Evolutionary conservation across 1,140 invertebrate genomes (phyloP), one percentile per base, ranked within the genome.

Genomic region (Neodiprion virginianus): DNA sequence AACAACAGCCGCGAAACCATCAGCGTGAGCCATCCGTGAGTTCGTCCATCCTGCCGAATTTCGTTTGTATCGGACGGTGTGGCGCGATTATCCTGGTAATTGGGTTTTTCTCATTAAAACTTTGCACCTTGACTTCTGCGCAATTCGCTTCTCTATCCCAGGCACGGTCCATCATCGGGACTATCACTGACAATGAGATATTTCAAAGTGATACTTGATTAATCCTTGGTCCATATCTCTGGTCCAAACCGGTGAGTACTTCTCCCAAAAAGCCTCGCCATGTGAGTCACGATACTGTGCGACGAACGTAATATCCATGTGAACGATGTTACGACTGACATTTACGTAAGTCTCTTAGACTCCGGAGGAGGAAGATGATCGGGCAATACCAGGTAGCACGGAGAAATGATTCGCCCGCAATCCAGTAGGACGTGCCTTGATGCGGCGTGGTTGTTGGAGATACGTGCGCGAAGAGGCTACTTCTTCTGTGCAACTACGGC

Each of bases 391-490:
- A 61, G 53, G 53, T 61, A 61, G 53, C 53, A 61, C 53, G 72
- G 69, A 68, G 61, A 74, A 73, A 74, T 77, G 68, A 75, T 78
- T 77, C 77, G 78, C 83, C 80, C 84, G 82, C 82, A 84, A 40
- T 87, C 82, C 85, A 82, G 85, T 85, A 87, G 85, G 85, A 87
- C 86, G 87, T 88, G 85, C 83, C 81, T 86, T 87, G 84, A 87
- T 86, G 84, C 79, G 82, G 82, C 85, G 80, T 85, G 85, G 83
- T 86, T 83, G 85, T 74, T 85, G 80, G 80, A 84, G 85, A 84
- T 86, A 86, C 84, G 86, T 86, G 85, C 81, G 81, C 81, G 82
- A 86, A 85, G 80, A 86, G 81, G 82, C 85, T 85, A 86, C 85
- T 85, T 87, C 85, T 88, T 85, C 82, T 61, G 82, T 82, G 77